Evolutionary conservation across 1,140 invertebrate genomes (phyloP).

Genomic region (Meloidogyne exigua): DNA sequence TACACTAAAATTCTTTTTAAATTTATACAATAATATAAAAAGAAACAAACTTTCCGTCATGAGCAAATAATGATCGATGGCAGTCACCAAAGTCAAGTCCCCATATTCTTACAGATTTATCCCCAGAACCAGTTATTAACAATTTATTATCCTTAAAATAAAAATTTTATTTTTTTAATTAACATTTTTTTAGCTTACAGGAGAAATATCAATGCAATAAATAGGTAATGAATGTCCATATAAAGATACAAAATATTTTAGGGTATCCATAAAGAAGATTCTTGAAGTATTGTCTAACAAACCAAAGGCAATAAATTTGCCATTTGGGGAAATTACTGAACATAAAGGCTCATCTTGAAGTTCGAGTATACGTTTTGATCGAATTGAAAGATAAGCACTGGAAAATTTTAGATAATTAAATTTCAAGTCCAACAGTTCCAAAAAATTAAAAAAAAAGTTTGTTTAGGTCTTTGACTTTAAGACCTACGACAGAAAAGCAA

Average conservation of each 20-base stretch:
- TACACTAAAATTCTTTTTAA: slow-evolving; percentile 70
- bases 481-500: no score
- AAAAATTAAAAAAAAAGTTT: neutral
- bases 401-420: slow-evolving; percentile 33
- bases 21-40: neutral
- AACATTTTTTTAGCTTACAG: slow-evolving; percentile 26
- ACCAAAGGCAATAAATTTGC: slow-evolving; percentile 82
- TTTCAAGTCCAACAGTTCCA: neutral
- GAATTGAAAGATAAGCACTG: slow-evolving; percentile 72
- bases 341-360: slow-evolving; percentile 82
- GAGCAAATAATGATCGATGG: slow-evolving; percentile 74
- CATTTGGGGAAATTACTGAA: slow-evolving; percentile 78
- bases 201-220: slow-evolving; percentile 80
- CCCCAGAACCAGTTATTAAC: slow-evolving; percentile 87
- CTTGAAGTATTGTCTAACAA: slow-evolving; percentile 89
- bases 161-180: neutral
- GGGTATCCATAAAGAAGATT: slow-evolving; percentile 87
- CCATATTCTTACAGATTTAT: slow-evolving; percentile 95
- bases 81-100: slow-evolving; percentile 97
- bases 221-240: slow-evolving; percentile 96
- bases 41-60: slow-evolving; percentile 74
- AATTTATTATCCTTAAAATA: slow-evolving; percentile 76
- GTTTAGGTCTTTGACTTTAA: no score
- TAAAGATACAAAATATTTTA: slow-evolving; percentile 91
- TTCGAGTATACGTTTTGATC: slow-evolving; percentile 78